Evolutionary conservation across 1,140 invertebrate genomes (phyloP).

Genomic region (Potamilus streckersoni): DNA sequence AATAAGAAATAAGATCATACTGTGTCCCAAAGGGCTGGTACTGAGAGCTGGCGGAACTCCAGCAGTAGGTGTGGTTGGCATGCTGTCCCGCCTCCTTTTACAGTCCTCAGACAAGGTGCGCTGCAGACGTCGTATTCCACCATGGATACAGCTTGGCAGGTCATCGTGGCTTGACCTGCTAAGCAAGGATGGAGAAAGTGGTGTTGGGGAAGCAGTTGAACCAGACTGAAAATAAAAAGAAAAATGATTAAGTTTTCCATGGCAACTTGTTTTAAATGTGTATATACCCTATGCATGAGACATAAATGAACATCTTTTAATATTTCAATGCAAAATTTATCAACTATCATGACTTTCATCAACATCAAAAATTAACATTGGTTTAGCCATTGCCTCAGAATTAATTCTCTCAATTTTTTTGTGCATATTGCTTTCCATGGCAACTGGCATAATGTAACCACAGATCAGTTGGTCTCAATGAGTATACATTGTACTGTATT

Average conservation of each 20-base stretch:
- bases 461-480: too few species aligned
- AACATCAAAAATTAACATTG: too few species aligned
- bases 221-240: slow-evolving; percentile 56
- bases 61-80: slow-evolving; percentile 61
- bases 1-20: slow-evolving; percentile 41
- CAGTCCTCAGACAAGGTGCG: slow-evolving; percentile 68
- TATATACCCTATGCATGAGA: too few species aligned
- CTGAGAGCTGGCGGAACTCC: slow-evolving; percentile 15
- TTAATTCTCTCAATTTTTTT: too few species aligned
- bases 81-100: slow-evolving; percentile 63
- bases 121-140: slow-evolving; percentile 62
- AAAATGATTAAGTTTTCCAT: neutral
- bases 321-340: too few species aligned
- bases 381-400: too few species aligned
- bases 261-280: too few species aligned
- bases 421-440: too few species aligned
- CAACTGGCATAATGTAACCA: too few species aligned
- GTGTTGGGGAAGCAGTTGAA: slow-evolving; percentile 44
- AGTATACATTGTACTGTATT: too few species aligned
- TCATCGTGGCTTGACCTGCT: slow-evolving; percentile 56
- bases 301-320: too few species aligned
- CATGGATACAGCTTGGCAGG: slow-evolving; percentile 54
- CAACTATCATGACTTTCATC: too few species aligned
- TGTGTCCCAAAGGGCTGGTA: slow-evolving; percentile 43
- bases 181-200: slow-evolving; percentile 48